A percentile compares a stretch with the other conserved stretches of the same genome.
These are phyloP conservation scores for Laodelphax striatellus DNA, from an alignment of 1,140 invertebrate species.

Conservation along the genomic window DNA sequence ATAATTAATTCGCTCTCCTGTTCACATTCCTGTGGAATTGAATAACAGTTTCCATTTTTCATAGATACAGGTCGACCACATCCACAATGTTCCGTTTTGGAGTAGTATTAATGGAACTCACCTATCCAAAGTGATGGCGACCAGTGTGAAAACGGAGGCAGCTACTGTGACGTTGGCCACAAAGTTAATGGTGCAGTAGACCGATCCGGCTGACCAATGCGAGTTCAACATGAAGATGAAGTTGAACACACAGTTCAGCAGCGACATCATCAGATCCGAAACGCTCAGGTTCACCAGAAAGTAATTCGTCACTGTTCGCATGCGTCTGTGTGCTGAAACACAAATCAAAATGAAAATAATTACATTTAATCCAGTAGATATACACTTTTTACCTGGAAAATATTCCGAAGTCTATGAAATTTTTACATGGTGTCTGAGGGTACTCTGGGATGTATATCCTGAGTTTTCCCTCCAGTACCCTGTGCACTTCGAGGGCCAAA, in stretches of 20 bases:
- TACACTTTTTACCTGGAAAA: too few species aligned
- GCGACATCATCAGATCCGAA: constrained; percentile 82
- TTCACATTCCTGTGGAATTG: too few species aligned
- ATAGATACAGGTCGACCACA: too few species aligned
- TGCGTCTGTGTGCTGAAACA: constrained; percentile 54
- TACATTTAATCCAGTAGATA: too few species aligned
- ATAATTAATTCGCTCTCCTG: too few species aligned
- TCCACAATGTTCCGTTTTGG: too few species aligned
- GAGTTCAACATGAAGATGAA: constrained; percentile 74
- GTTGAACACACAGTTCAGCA: constrained; percentile 86
- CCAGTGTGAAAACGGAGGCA: constrained; percentile 82
- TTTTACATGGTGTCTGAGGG: too few species aligned
- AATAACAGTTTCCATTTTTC: too few species aligned
- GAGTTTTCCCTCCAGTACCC: too few species aligned
- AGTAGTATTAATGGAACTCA: constrained; percentile 36
- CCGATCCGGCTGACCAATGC: constrained; percentile 78
- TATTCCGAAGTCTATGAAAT: not conserved
- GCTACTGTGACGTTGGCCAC: constrained; percentile 79
- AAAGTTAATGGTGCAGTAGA: constrained; percentile 80
- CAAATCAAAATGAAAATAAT: constrained; percentile 3
- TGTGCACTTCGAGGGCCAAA: too few species aligned
- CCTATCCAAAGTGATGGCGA: constrained; percentile 72
- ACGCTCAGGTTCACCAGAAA: constrained; percentile 87
- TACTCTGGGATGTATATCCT: too few species aligned
- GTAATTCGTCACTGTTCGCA: constrained; percentile 93